These are phyloP conservation scores for Mactra quadrangularis DNA, from an alignment of 1,140 invertebrate species.

Conservation along the genomic window DNA sequence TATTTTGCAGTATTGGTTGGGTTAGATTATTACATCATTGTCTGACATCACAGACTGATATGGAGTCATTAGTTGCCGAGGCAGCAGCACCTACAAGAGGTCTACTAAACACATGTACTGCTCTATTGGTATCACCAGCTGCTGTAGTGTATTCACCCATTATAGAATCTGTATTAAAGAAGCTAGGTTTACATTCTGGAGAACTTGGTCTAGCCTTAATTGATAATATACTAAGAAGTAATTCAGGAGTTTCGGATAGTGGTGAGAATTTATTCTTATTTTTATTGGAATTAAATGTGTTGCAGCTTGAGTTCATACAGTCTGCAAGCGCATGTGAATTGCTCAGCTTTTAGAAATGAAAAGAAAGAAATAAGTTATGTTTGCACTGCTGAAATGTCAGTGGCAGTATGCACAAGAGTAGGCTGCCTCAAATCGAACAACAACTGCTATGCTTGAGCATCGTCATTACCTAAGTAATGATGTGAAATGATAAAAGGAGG, in stretches of 20 bases:
- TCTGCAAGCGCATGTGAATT: no score
- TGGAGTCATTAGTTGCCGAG: constrained; percentile 78
- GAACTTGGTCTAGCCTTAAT: constrained; percentile 83
- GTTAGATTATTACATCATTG: constrained; percentile 89
- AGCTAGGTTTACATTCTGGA: constrained; percentile 81
- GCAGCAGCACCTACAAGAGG: constrained; percentile 88
- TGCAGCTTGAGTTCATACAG: no score
- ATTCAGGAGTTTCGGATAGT: constrained; percentile 53
- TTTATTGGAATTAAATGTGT: no score
- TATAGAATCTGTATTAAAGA: constrained; percentile 83
- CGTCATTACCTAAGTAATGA: no score
- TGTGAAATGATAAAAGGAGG: no score
- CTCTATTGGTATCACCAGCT: constrained; percentile 89
- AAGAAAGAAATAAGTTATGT: no score
- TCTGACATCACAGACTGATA: constrained; percentile 85
- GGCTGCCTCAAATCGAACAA: no score
- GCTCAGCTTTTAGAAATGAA: no score
- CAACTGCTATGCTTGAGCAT: no score
- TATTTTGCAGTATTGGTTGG: constrained; percentile 88
- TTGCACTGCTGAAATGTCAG: no score
- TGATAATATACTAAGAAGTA: constrained; percentile 80
- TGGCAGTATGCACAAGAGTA: no score
- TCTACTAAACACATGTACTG: constrained; percentile 90
- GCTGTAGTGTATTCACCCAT: constrained; percentile 82
- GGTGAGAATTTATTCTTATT: constrained; percentile 55